Conservation (phyloP, 1,140 invertebrate species). For the Globodera rostochiensis region DNA sequence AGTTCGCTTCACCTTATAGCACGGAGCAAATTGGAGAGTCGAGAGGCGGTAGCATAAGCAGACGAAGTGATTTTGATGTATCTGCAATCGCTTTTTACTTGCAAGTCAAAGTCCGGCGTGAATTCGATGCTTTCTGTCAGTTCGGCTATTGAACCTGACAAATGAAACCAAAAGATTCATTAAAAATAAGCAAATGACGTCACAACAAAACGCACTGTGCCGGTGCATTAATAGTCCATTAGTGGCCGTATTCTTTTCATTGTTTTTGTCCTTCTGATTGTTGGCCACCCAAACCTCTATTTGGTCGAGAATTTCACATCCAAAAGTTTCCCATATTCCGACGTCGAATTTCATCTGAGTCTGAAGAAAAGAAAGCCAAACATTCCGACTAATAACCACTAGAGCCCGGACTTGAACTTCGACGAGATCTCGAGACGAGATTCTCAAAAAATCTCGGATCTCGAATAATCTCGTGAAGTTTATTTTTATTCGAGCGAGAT, state of each 20-base stretch:
- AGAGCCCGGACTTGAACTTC: no score
- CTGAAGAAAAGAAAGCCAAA: conserved; percentile 17
- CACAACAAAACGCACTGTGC: conserved; percentile 20
- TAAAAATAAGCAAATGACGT: conserved; percentile 23
- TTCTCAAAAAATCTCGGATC: no score
- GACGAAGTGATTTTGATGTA: conserved; percentile 54
- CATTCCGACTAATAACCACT: background rate
- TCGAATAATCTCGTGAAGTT: no score
- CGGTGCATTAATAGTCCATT: conserved; percentile 34
- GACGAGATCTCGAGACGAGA: no score
- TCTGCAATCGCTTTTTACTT: conserved; percentile 45
- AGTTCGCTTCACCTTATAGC: conserved; percentile 30
- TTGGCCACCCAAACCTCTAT: conserved; percentile 32
- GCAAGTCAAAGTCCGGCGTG: conserved; percentile 54
- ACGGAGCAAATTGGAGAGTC: conserved; percentile 29
- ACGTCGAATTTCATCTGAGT: conserved; percentile 56
- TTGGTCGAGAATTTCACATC: conserved; percentile 44
- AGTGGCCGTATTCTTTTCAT: background rate
- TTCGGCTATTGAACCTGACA: conserved; percentile 31
- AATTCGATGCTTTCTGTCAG: conserved; percentile 43
- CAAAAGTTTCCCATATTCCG: conserved; percentile 58
- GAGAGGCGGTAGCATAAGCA: conserved; percentile 38
- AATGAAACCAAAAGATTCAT: conserved; percentile 6
- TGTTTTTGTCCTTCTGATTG: conserved; percentile 21
- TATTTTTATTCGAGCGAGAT: no score